Conservation (phyloP, 2,888 invertebrate genomes). For the Ochlodes sylvanus region DNA sequence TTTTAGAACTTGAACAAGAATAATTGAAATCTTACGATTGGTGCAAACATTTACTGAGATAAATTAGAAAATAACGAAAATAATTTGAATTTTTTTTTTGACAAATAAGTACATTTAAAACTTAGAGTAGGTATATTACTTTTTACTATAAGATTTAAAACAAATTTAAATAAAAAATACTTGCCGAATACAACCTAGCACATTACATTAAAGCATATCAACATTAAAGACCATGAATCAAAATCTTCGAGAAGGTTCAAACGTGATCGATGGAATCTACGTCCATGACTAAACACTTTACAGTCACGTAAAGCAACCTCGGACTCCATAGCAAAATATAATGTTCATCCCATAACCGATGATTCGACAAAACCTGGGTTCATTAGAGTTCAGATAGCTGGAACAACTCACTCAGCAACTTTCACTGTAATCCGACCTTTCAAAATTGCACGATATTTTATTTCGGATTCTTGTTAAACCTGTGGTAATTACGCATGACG, state of each 20-base stretch:
- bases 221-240: slow-evolving; percentile 3
- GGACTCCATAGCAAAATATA: slow-evolving; percentile 29
- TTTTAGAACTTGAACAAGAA: too few relatives aligned
- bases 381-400: slow-evolving; percentile 62
- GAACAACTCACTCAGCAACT: slow-evolving; percentile 58
- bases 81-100: too few relatives aligned
- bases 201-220: background rate
- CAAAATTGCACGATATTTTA: slow-evolving; percentile 43
- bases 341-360: slow-evolving; percentile 43
- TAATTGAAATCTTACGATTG: too few relatives aligned
- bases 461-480: slow-evolving; percentile 49
- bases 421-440: slow-evolving; percentile 57
- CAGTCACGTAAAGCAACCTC: slow-evolving; percentile 18
- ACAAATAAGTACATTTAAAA: too few relatives aligned
- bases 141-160: too few relatives aligned
- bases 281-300: slow-evolving; percentile 39
- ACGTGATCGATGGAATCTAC: slow-evolving; percentile 42
- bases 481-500: slow-evolving; percentile 49
- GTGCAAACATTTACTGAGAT: too few relatives aligned
- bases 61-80: too few relatives aligned
- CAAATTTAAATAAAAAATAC: too few relatives aligned
- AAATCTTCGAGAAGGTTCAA: slow-evolving; percentile 15
- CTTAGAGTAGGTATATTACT: too few relatives aligned
- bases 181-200: background rate
- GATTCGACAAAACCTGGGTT: slow-evolving; percentile 61